phyloP scores from a whole-genome alignment of 2,113 vertebrate genomes.

The Paradoxurus hermaphroditus region DNA sequence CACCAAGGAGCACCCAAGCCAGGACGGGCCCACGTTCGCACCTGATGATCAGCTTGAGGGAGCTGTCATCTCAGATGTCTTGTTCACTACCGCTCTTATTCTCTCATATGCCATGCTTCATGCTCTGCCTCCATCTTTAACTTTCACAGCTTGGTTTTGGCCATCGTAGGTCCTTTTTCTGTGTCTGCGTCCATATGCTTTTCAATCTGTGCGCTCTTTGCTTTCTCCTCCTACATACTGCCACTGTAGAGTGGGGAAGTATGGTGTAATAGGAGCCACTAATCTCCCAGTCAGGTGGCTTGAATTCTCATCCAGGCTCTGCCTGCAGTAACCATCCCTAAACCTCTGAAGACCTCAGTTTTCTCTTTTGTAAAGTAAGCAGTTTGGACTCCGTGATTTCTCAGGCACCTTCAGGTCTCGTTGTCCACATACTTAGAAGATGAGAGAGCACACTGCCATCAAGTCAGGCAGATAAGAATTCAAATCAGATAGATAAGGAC shows the following conservation, averaged over 20 bases:
- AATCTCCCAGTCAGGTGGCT: neutral
- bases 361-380: neutral
- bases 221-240: neutral
- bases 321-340: neutral
- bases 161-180: neutral
- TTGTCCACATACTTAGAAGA: neutral
- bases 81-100: neutral
- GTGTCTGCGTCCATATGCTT: neutral
- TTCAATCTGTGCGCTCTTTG: neutral
- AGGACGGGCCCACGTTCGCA: neutral
- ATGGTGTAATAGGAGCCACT: neutral
- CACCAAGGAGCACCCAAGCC: neutral
- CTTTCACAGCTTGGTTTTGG: neutral
- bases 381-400: neutral
- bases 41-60: neutral
- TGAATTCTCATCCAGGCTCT: neutral
- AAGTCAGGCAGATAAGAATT: neutral
- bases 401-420: neutral
- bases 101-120: neutral
- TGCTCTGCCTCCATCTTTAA: neutral
- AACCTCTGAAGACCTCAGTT: neutral
- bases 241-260: neutral
- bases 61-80: neutral
- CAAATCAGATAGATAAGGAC: neutral
- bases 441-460: neutral